Conservation (phyloP, 2,888 invertebrate genomes). For the Himalopsyche kuldschensis region DNA sequence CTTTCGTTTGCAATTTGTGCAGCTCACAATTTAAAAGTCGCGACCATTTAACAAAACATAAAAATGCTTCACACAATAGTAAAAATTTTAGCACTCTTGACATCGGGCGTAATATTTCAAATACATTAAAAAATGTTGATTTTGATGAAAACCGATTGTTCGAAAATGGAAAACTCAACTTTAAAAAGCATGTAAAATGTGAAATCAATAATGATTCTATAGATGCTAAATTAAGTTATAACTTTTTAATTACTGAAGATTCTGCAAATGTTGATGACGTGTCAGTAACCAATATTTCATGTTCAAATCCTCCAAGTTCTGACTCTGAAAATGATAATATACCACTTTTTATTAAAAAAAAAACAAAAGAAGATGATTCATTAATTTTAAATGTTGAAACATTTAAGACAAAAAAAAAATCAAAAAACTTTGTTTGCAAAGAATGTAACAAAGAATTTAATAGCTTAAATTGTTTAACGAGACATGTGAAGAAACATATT, state of each 20-base stretch:
- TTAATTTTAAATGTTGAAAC: not conserved
- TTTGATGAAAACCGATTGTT: too few species aligned
- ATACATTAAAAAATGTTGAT: not conserved
- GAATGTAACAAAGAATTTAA: not conserved
- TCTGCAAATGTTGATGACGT: not conserved
- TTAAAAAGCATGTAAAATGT: not conserved
- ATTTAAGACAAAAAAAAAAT: not conserved
- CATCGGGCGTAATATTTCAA: not conserved
- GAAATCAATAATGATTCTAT: not conserved
- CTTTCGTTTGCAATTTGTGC: not conserved
- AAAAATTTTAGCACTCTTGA: not conserved
- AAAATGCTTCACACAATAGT: not conserved
- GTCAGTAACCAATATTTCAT: not conserved
- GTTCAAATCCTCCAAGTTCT: not conserved
- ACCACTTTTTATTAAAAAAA: not conserved
- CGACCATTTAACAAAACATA: not conserved
- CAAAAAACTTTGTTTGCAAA: not conserved
- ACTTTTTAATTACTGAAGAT: not conserved
- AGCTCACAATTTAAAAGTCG: not conserved
- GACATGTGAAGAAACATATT: not conserved
- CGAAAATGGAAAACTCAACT: too few species aligned
- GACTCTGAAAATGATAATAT: not conserved
- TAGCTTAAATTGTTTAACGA: not conserved
- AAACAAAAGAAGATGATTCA: not conserved
- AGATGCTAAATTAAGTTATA: not conserved